phyloP scores from a whole-genome alignment of 2,113 vertebrate species.

The Zeus faber region DNA sequence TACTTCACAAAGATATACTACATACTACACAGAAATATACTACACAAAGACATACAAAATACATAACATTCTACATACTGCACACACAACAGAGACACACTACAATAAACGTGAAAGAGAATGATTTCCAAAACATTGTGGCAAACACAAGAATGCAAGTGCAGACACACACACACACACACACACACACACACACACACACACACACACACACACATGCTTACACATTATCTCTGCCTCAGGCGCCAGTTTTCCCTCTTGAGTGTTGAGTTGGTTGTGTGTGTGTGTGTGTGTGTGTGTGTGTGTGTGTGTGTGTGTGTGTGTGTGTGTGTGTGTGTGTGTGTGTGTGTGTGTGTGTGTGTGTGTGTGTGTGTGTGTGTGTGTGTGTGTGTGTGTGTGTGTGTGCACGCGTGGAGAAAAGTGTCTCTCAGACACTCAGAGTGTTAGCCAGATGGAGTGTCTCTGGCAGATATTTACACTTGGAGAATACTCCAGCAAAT shows the following conservation, averaged over 20 bases:
- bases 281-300: neutral
- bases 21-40: neutral
- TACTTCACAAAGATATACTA: neutral
- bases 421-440: constrained; percentile 41
- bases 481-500: constrained; percentile 44
- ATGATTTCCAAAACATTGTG: too few species aligned
- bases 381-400: constrained; percentile 20
- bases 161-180: neutral
- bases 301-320: constrained; percentile 3
- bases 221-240: too few species aligned
- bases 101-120: too few species aligned
- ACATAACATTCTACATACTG: neutral
- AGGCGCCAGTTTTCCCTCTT: too few species aligned
- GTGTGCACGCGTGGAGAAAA: constrained; percentile 13
- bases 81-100: constrained; percentile 2
- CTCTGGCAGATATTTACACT: constrained; percentile 39
- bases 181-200: constrained; percentile 4
- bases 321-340: neutral
- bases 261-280: too few species aligned
- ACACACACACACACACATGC: constrained; percentile 5
- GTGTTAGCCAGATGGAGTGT: constrained; percentile 48
- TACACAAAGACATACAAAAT: neutral
- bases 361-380: constrained; percentile 1
- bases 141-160: constrained; percentile 4
- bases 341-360: neutral